phyloP scores from a whole-genome alignment of 2,888 invertebrate species.

The Euphydryas editha region DNA sequence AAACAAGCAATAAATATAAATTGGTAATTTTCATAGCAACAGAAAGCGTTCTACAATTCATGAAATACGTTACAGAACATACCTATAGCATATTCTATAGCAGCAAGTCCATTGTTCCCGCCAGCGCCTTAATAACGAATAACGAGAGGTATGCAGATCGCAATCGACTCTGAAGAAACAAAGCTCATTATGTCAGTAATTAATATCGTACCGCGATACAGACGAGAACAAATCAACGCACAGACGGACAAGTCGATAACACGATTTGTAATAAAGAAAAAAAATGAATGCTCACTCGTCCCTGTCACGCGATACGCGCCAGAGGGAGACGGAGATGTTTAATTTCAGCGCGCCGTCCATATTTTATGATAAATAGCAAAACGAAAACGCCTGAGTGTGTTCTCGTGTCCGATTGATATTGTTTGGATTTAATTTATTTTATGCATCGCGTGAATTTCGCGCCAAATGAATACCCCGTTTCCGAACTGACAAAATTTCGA shows the following conservation, averaged over 20 bases:
- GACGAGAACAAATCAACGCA: conserved; percentile 71
- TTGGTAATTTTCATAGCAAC: background rate
- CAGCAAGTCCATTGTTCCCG: conserved; percentile 31
- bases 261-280: conserved; percentile 66
- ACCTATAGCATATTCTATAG: background rate
- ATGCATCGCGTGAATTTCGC: conserved; percentile 61
- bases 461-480: conserved; percentile 60
- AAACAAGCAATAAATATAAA: too few relatives aligned
- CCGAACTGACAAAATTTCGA: conserved; percentile 47
- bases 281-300: conserved; percentile 48
- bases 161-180: conserved; percentile 64
- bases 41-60: background rate
- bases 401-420: conserved; percentile 77
- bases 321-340: conserved; percentile 56
- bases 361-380: conserved; percentile 78
- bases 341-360: conserved; percentile 65
- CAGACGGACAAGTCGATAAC: conserved; percentile 66
- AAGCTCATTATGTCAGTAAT: conserved; percentile 72
- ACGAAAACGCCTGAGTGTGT: conserved; percentile 68
- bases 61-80: background rate
- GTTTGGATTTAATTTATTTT: conserved; percentile 74
- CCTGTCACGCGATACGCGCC: conserved; percentile 48
- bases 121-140: conserved; percentile 23
- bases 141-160: conserved; percentile 43
- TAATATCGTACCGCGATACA: conserved; percentile 74